Evolutionary conservation across 2,888 invertebrate genomes (phyloP), one percentile per base, ranked within the genome.

Genomic region (Lasioglossum villosulum): DNA sequence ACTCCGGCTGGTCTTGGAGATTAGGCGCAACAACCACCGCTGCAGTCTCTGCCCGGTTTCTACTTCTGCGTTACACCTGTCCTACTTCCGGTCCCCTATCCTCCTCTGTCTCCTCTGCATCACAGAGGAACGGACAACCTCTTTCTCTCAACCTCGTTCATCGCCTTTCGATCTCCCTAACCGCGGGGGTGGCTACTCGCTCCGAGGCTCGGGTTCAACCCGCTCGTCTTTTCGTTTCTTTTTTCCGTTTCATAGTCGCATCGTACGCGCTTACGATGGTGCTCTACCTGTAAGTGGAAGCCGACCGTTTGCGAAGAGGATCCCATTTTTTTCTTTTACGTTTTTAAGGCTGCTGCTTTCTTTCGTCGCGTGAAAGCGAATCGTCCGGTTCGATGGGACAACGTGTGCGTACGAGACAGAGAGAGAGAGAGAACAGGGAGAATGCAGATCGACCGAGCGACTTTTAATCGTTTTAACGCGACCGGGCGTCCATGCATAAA

Each of bases 1-100:
- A 93, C 89, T 90, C 84, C 85, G 80, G 77, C 81, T 80, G 88
- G 80, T 88, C 90, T 88, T 81, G 90, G 75, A 88, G 86, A 89
- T 84, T 82, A 88, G 82, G 82, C 75, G 78, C 63, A 68, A 74
- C 59, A 52, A 52, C 52, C 52, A 1, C 10, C 52, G 52, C 52
- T 27, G 30, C 59, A 75, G 59, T 70, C 78, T 80, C 86, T 85
- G 68, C 81, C 75, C 84, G 85, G 45, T 81, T 80, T 80, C 78
- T 71, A 85, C 74, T 59, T 77, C 12, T 78, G 68, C 23, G 34
- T 68, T 68, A 39, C 19, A 16, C 42, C 37, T 48, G n/a, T 19
- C 42, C 27, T 42, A 19, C 39, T 52, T 52, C 52, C 52, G 23
- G 10, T 52, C 10, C 52, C 52, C n/a, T 10, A 10, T 23, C 52